phyloP scores from a whole-genome alignment of 2,113 vertebrate species.

The Oryctolagus cuniculus region mOryCun1.1 NC_091441.1:61925501-61926000 shows the following conservation, averaged over 20 bases:
- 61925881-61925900: background rate
- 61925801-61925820: background rate
- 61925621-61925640: background rate
- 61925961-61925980: background rate
- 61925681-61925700: background rate
- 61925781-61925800: background rate
- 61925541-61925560: background rate
- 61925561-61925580: background rate
- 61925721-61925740: background rate
- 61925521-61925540: background rate
- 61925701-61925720: background rate
- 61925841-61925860: background rate
- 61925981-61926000: background rate
- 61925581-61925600: background rate
- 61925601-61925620: background rate
- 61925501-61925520: background rate
- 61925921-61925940: background rate
- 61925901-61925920: background rate
- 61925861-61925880: background rate
- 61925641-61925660: background rate
- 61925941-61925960: background rate
- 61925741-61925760: background rate
- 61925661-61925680: background rate
- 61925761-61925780: background rate
- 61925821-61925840: background rate